Base-by-base conservation (phyloP, 2,113 vertebrate genomes). In the Reinhardtius hippoglossoides region DNA sequence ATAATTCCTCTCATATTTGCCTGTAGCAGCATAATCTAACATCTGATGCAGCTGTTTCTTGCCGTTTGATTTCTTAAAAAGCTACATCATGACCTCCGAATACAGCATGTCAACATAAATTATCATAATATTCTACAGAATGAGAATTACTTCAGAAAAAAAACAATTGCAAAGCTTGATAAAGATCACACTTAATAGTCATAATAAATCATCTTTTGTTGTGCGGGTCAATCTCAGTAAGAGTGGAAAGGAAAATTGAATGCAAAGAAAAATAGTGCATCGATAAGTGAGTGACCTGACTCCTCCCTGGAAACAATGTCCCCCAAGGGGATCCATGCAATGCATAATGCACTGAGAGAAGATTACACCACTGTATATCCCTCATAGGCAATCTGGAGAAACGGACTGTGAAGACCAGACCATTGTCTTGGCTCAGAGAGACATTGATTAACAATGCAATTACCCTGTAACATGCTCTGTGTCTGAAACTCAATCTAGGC, bases 391-490 rank as follows among this genome's bases (percentile, higher is more conserved):
- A 91, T 92, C 87, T 73, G 48, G 76, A 88, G 83, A 88, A 89
- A 78, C 74, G 59, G 73, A 87, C 83, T 83, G 84, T 83, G 85
- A 89, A 80, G 82, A 88, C 76, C 83, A 66, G 71, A 75, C 76
- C 74, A 89, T 91, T 91, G 87, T 92, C 89, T 94, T 88, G 85
- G 84, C 87, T 90, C 68, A 68, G 82, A 83, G 75, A 93, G 92
- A 93, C 92, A 93, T 93, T 94, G 93, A 94, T 94, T 93, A 95
- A 94, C 91, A 95, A 90, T 91, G 89, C 92, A 94, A 94, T 95
- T 94, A 94, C 91, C 86, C 86, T 65, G 85, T 80, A 93, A 94
- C 92, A 92, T 89, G 93, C 90, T 93, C 83, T 88, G 78, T 89
- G 92, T 89, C 85, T 92, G 90, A 93, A 93, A 92, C 89, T 87